phyloP scores from a whole-genome alignment of 2,113 vertebrate species.

The Gymnorhina tibicen region DNA sequence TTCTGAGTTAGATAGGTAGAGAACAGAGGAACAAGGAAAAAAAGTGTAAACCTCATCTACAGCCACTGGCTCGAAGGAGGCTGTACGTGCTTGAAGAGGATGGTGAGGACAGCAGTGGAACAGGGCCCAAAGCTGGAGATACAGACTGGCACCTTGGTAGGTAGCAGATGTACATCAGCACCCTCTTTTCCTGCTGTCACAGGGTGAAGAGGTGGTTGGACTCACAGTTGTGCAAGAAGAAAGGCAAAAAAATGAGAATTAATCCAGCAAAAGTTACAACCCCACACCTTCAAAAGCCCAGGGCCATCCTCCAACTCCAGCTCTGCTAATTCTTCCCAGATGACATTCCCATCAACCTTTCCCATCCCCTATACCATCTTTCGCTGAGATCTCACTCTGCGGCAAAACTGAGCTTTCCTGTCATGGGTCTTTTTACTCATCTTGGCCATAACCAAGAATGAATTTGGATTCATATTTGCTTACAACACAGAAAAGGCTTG shows the following conservation, averaged over 20 bases:
- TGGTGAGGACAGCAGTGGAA: neutral
- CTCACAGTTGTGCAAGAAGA: neutral
- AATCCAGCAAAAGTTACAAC: neutral
- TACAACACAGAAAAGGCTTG: neutral
- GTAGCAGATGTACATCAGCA: neutral
- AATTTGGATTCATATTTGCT: neutral
- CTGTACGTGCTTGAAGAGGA: neutral
- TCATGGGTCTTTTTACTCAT: neutral
- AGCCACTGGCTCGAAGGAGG: neutral
- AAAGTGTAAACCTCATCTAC: neutral
- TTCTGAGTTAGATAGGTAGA: rapidly evolving
- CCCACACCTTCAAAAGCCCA: neutral
- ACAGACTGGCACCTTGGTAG: neutral
- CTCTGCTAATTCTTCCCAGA: neutral
- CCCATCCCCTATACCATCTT: neutral
- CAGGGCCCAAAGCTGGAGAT: neutral
- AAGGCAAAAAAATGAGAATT: neutral
- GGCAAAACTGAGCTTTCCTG: neutral
- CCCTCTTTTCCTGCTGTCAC: rapidly evolving
- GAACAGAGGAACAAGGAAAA: neutral
- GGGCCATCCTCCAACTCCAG: neutral
- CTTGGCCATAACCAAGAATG: neutral
- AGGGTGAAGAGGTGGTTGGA: neutral
- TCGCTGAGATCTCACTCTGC: neutral
- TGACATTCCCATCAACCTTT: neutral